A percentile compares a stretch with the other conserved stretches of the same genome.
Conservation (phyloP, 2,113 vertebrate species). For the Hippocampus guttulatus region DNA sequence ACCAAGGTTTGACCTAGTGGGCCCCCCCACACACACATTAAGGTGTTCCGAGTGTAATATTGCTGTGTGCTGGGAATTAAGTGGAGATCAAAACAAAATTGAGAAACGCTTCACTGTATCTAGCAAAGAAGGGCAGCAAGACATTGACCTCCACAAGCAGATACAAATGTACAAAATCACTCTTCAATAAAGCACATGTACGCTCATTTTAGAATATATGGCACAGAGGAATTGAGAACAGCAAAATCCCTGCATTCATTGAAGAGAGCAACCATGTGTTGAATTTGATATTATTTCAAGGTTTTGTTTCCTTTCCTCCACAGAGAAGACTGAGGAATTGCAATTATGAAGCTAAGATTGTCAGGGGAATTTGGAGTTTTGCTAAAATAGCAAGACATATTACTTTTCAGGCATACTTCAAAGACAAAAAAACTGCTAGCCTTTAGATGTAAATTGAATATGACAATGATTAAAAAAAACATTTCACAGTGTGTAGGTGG, state of each 20-base stretch:
- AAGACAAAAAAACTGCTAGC: neutral
- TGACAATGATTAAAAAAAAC: no score
- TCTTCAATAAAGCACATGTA: neutral
- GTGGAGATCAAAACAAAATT: conserved; percentile 17
- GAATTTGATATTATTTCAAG: neutral
- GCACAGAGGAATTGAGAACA: neutral
- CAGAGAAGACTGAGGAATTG: neutral
- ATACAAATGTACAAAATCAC: neutral
- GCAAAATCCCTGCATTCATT: neutral
- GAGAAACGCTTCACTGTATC: neutral
- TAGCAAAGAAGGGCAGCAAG: neutral
- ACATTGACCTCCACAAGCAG: neutral
- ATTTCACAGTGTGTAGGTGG: neutral
- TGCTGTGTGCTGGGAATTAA: neutral
- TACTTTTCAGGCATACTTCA: neutral
- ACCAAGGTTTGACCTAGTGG: neutral
- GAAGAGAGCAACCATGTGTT: neutral
- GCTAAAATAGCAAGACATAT: neutral
- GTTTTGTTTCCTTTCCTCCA: neutral
- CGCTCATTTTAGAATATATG: neutral
- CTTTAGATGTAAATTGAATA: neutral
- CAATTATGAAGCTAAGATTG: neutral
- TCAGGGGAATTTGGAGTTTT: neutral
- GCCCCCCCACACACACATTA: conserved; percentile 1
- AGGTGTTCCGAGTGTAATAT: conserved; percentile 19